These are phyloP conservation scores for Hoplodrina blanda DNA, from an alignment of 2,888 invertebrate genomes.

Conservation along the genomic window DNA sequence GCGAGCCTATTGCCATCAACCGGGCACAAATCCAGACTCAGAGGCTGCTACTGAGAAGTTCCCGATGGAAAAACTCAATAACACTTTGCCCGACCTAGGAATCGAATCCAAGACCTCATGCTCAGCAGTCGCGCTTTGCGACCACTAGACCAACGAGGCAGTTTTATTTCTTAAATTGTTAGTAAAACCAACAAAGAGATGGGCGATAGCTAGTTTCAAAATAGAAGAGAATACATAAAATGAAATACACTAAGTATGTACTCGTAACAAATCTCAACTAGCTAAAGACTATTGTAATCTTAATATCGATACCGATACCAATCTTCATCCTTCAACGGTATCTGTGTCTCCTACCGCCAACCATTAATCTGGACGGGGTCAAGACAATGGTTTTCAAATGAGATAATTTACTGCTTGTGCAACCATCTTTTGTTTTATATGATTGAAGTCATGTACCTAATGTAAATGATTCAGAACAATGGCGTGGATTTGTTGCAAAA, in stretches of 20 bases:
- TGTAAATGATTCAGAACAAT: slow-evolving; percentile 50
- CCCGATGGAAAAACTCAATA: no score
- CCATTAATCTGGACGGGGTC: slow-evolving; percentile 78
- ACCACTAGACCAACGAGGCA: no score
- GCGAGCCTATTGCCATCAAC: no score
- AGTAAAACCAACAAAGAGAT: no score
- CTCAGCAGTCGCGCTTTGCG: no score
- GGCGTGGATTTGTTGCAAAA: slow-evolving; percentile 37
- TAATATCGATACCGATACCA: slow-evolving; percentile 69
- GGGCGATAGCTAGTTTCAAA: no score
- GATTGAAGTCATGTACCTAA: slow-evolving; percentile 36
- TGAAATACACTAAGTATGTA: neutral
- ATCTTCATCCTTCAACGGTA: slow-evolving; percentile 72
- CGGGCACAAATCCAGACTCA: no score
- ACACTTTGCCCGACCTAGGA: no score
- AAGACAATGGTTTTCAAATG: slow-evolving; percentile 84
- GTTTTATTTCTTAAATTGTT: no score
- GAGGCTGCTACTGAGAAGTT: no score
- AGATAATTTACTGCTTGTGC: slow-evolving; percentile 78
- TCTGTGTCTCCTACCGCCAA: slow-evolving; percentile 56
- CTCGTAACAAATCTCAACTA: slow-evolving; percentile 57
- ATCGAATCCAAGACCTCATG: no score
- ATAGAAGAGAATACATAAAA: no score
- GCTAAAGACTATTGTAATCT: slow-evolving; percentile 62
- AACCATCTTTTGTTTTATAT: slow-evolving; percentile 68